Evolutionary conservation across 92 coral and sea anemone species (phyloP).

Genomic region (Zoanthus sansibaricus): DNA sequence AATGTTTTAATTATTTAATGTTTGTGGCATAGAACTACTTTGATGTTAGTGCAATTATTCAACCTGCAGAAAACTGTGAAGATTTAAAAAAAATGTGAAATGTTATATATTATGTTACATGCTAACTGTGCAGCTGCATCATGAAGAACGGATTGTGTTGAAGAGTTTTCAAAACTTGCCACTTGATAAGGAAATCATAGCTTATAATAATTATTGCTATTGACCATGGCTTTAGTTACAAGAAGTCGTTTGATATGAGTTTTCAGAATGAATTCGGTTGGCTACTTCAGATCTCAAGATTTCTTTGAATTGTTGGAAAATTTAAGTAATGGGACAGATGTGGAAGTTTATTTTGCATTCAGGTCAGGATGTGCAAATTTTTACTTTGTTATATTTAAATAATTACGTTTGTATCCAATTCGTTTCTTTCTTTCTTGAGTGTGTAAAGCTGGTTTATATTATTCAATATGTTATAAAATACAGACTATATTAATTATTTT

Average conservation of each 20-base stretch:
- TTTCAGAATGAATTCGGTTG: conserved; percentile 11
- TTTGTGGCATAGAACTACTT: neutral
- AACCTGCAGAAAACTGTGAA: conserved; percentile 9
- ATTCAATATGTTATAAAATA: too few species aligned
- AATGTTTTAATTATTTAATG: neutral
- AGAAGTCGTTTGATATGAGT: neutral
- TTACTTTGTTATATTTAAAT: neutral
- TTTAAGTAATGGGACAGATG: conserved; percentile 41
- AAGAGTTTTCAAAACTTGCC: neutral
- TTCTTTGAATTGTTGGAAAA: conserved; percentile 8
- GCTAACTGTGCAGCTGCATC: neutral
- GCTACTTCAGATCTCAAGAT: conserved; percentile 8
- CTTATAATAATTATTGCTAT: too few species aligned
- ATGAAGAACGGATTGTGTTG: neutral
- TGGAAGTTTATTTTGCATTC: conserved; percentile 36
- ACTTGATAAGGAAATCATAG: neutral
- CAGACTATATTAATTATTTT: too few species aligned
- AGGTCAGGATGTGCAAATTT: conserved; percentile 10
- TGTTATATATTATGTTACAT: neutral
- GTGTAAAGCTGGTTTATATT: too few species aligned
- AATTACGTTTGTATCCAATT: too few species aligned
- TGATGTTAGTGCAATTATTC: conserved; percentile 18
- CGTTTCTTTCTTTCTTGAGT: too few species aligned
- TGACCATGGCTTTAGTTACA: neutral
- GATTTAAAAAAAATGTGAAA: conserved; percentile 29